Evolutionary conservation across 2,113 vertebrate species (phyloP), one percentile per base, ranked within the genome.

Genomic region (rabbit (Oryctolagus cuniculus)): DNA sequence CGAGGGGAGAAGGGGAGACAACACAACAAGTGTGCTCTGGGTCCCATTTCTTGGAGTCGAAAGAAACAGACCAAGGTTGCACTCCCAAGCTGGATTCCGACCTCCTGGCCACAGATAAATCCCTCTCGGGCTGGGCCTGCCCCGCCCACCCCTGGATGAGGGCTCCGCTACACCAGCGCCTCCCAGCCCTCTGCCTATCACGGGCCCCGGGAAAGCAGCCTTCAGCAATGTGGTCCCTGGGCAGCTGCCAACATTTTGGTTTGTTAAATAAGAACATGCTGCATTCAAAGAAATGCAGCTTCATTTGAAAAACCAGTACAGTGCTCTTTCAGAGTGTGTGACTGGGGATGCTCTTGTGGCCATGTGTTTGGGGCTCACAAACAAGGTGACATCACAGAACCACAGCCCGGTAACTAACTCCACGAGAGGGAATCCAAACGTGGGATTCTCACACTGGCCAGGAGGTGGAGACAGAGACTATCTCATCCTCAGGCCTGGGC

Each of bases 381-480:
- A 44, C 44, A 44, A 44, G 19, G 36, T 10, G 72, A 80, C 2
- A 27, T 91, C 31, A 21, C 53, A 90, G 66, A 25, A 34, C 19
- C 64, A 49, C 0, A 27, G 67, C 55, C 81, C n/a, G 0, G 44
- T 21, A 44, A 31, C 6, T 10, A 75, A 85, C 10, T 72, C 29
- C 22, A 69, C 81, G 0, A 70, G 38, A 19, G 29, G 25, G 21
- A 22, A 31, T 78, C 63, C 12, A 16, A 88, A 64, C 31, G 44
- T 12, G 53, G 10, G 22, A 55, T 86, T 87, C 89, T 87, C 85
- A 88, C 0, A 61, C 1, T 78, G 85, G 84, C 93, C 97, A 95
- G 90, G 75, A 97, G 97, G 90, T 84, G 97, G 96, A 87, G 96
- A 96, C 94, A 97, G 77, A 96, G 88, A 66, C 81, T 0, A 27